Conservation (phyloP, 2,113 vertebrate genomes). For the Collichthys lucidus region DNA sequence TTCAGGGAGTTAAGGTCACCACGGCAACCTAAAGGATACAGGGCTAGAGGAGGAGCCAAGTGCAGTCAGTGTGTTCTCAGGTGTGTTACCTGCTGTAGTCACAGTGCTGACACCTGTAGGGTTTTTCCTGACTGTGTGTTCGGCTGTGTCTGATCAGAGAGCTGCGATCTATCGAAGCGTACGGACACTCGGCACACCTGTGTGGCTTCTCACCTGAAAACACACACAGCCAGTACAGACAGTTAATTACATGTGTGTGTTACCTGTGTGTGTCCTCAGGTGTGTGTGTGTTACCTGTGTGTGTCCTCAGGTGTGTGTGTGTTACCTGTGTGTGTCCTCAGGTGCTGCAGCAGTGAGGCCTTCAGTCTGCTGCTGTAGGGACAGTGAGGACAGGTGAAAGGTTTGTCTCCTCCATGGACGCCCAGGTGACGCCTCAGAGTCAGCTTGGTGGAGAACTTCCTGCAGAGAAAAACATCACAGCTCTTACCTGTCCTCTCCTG, state of each 20-base stretch:
- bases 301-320: too few relatives aligned
- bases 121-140: conserved; percentile 76
- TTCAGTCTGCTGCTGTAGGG: conserved; percentile 77
- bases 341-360: conserved; percentile 79
- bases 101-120: conserved; percentile 77
- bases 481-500: too few relatives aligned
- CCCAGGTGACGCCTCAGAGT: conserved; percentile 81
- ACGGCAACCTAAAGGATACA: neutral
- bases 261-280: too few relatives aligned
- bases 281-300: too few relatives aligned
- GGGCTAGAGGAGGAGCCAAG: too few relatives aligned
- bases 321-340: conserved; percentile 76
- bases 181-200: conserved; percentile 79
- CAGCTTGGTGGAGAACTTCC: conserved; percentile 81
- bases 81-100: conserved; percentile 78
- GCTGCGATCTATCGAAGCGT: conserved; percentile 81
- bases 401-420: conserved; percentile 74
- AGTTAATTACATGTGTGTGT: neutral
- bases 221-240: neutral
- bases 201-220: conserved; percentile 82
- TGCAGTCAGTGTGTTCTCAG: too few relatives aligned
- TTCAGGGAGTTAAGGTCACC: neutral
- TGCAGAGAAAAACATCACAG: conserved; percentile 53
- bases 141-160: conserved; percentile 76
- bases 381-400: conserved; percentile 76